These are phyloP conservation scores for Neodontobutis hainanensis DNA, from an alignment of 2,113 vertebrate species.

Conservation along the genomic window DNA sequence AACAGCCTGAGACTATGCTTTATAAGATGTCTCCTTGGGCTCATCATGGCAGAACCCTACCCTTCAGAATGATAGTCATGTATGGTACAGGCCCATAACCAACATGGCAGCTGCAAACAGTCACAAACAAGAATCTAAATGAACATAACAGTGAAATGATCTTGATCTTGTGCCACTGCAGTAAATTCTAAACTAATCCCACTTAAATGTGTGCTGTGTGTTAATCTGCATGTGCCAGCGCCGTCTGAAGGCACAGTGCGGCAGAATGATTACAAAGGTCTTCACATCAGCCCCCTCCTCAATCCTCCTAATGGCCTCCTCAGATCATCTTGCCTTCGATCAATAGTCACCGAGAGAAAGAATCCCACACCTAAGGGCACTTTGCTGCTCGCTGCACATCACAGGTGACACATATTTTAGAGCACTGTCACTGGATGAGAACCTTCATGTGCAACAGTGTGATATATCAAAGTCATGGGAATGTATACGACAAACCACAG, in stretches of 20 bases:
- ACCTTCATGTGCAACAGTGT: conserved; percentile 16
- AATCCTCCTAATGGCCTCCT: conserved; percentile 65
- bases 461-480: no score
- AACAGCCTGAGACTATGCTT: no score
- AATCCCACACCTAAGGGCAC: conserved; percentile 65
- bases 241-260: conserved; percentile 36
- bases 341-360: conserved; percentile 69
- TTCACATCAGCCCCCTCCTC: conserved; percentile 56
- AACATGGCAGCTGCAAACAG: no score
- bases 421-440: conserved; percentile 48
- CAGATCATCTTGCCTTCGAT: conserved; percentile 68
- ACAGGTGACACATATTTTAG: conserved; percentile 60
- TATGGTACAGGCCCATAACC: no score
- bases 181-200: conserved; percentile 41
- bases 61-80: no score
- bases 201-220: conserved; percentile 21
- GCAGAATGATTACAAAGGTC: conserved; percentile 63
- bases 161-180: conserved; percentile 9
- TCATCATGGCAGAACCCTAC: no score
- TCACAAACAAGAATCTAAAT: conserved; percentile 33
- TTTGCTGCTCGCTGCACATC: conserved; percentile 50
- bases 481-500: no score
- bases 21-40: no score
- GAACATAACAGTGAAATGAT: conserved; percentile 3
- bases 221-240: conserved; percentile 29